Percentiles rank a stretch among this genome's conserved stretches.
Conservation (phyloP, 1,140 invertebrate species). For the Polypedilum pembai region DNA sequence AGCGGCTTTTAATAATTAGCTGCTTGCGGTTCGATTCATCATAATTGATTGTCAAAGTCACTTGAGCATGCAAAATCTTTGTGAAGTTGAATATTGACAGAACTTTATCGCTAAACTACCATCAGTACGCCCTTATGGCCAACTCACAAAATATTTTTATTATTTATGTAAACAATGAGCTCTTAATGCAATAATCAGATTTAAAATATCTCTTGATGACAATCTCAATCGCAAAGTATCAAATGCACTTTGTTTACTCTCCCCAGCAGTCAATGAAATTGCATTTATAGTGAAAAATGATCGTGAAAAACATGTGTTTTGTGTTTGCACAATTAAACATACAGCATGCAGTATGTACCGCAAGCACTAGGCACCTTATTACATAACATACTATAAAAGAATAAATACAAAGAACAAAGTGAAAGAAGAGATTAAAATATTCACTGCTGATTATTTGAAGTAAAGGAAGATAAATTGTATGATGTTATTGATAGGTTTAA, state of each 20-base stretch:
- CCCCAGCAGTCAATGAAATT: background rate
- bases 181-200: conserved; percentile 14
- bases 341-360: background rate
- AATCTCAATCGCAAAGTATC: background rate
- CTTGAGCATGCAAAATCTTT: no score
- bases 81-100: no score
- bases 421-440: background rate
- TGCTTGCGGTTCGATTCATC: background rate
- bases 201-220: background rate
- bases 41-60: no score
- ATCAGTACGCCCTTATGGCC: no score
- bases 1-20: background rate
- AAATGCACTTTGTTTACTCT: background rate
- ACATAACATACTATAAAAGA: background rate
- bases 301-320: conserved; percentile 26
- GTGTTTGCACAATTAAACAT: conserved; percentile 23
- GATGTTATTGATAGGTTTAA: no score
- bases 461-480: no score
- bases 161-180: conserved; percentile 5
- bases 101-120: no score
- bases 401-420: background rate
- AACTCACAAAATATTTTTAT: background rate
- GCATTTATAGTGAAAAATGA: conserved; percentile 25
- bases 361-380: conserved; percentile 18
- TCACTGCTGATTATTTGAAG: background rate